A percentile compares a stretch with the other conserved stretches of the same genome.
phyloP scores from a whole-genome alignment of 2,113 vertebrate genomes.

The Prunella himalayana region DNA sequence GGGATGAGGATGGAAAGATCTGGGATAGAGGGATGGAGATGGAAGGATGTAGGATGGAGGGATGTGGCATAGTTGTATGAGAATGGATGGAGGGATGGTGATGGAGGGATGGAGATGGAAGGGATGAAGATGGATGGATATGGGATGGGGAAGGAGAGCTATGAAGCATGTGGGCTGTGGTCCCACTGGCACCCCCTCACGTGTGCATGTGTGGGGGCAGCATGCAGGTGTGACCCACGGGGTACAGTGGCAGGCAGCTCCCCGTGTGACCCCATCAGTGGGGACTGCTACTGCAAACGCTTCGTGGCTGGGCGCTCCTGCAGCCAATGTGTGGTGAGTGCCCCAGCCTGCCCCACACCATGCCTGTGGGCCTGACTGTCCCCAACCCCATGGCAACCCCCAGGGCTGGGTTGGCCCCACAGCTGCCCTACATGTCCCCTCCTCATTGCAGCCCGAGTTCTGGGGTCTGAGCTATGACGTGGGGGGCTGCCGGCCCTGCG shows the following conservation, averaged over 20 bases:
- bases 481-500: slow-evolving; percentile 80
- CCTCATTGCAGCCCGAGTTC: slow-evolving; percentile 75
- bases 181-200: background rate
- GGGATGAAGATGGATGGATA: background rate
- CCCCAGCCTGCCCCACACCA: background rate
- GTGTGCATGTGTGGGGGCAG: slow-evolving; percentile 35
- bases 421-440: background rate
- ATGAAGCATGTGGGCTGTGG: background rate
- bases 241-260: slow-evolving; percentile 73
- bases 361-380: background rate
- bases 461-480: slow-evolving; percentile 85
- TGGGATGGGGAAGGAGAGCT: background rate
- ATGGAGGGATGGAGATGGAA: background rate
- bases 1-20: background rate
- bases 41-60: background rate
- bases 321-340: slow-evolving; percentile 83
- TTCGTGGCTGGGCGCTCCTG: slow-evolving; percentile 83
- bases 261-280: slow-evolving; percentile 82
- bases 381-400: background rate
- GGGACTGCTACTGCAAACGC: slow-evolving; percentile 86
- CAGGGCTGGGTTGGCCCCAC: background rate
- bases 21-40: background rate
- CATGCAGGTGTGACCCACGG: slow-evolving; percentile 81
- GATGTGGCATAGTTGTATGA: background rate
- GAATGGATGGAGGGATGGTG: background rate